Conservation (phyloP, 2,797 vertebrate species). For the Pangasius macronema region DNA sequence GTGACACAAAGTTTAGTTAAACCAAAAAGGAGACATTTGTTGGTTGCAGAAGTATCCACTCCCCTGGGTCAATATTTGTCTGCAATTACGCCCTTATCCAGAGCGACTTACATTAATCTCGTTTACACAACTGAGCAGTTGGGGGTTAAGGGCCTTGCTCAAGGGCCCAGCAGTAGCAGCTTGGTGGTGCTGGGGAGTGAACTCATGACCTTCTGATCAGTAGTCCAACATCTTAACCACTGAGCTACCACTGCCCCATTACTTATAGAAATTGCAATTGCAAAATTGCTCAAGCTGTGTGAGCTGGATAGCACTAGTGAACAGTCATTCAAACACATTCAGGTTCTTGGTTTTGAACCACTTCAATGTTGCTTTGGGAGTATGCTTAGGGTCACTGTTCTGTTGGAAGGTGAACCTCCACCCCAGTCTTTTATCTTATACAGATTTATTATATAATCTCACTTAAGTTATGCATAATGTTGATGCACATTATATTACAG, state of each 20-base stretch:
- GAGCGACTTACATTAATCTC: no score
- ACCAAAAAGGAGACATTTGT: neutral
- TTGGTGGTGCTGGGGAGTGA: no score
- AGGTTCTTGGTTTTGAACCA: neutral
- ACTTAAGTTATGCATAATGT: neutral
- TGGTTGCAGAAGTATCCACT: neutral
- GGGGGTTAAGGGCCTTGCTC: no score
- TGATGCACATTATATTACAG: slow-evolving; percentile 56
- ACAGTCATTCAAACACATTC: no score
- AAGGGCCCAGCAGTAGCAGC: no score
- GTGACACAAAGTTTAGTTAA: neutral
- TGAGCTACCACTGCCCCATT: no score
- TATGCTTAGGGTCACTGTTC: neutral
- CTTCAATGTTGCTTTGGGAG: neutral
- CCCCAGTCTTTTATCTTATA: neutral
- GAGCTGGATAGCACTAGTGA: neutral
- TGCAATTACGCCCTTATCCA: no score
- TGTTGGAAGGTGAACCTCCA: neutral
- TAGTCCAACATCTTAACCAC: no score
- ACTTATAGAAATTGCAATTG: no score
- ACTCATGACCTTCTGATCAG: no score
- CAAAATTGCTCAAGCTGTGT: neutral
- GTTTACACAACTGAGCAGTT: no score
- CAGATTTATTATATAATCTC: neutral
- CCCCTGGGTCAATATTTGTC: neutral